Evolutionary conservation across 2,797 vertebrate genomes (phyloP).

Genomic region (Nasua narica): DNA sequence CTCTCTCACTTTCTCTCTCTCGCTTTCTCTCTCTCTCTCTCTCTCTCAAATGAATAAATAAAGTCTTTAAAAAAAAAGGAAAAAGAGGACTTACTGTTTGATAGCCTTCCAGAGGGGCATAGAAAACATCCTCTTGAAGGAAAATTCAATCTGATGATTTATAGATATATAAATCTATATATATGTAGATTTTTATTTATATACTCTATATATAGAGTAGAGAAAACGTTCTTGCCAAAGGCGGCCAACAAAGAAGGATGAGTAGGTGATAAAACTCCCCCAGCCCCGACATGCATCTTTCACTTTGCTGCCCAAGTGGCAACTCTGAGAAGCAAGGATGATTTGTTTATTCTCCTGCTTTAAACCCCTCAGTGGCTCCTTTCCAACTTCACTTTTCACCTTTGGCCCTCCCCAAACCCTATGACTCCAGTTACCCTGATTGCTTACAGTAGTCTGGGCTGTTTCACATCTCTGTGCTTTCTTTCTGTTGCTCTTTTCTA

Average conservation of each 20-base stretch:
- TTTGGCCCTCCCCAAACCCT: background rate
- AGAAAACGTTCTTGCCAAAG: background rate
- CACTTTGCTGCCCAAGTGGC: background rate
- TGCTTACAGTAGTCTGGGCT: background rate
- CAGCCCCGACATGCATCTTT: accelerated
- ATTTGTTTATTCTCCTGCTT: background rate
- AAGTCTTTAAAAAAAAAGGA: no score
- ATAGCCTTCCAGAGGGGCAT: background rate
- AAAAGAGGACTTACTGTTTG: background rate
- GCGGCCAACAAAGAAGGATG: background rate
- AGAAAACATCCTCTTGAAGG: background rate
- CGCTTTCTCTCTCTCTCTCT: no score
- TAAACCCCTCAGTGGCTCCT: background rate
- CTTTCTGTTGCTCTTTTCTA: background rate
- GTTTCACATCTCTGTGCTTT: background rate
- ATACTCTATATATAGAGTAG: no score
- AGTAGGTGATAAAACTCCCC: background rate
- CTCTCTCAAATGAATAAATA: no score
- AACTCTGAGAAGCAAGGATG: background rate
- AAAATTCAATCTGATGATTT: background rate
- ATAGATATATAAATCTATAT: no score
- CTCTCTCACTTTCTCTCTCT: no score
- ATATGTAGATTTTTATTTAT: no score
- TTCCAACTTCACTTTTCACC: background rate
- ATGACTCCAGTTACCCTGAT: background rate